Conservation (phyloP, 2,797 vertebrate species). For the Oreochromis mossambicus region DNA sequence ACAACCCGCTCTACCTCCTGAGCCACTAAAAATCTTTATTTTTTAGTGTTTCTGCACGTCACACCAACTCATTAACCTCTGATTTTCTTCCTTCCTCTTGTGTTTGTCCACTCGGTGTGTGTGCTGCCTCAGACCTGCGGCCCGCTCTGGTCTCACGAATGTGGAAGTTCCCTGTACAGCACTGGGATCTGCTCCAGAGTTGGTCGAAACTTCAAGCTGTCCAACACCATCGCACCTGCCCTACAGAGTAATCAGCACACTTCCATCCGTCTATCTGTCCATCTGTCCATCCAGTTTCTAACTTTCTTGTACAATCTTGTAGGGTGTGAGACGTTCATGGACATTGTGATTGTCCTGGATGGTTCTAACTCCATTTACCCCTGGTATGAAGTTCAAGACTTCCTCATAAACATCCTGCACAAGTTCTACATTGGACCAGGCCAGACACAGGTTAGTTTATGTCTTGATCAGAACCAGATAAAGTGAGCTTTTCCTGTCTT, state of each 20-base stretch:
- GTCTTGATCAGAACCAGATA: neutral
- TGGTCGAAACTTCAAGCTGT: slow-evolving; percentile 85
- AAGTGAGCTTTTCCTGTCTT: neutral
- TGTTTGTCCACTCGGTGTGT: neutral
- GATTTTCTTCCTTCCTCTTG: neutral
- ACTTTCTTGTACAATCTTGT: neutral
- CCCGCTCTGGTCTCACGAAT: slow-evolving; percentile 95
- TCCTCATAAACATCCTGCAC: slow-evolving; percentile 93
- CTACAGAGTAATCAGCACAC: slow-evolving; percentile 82
- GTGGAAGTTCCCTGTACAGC: slow-evolving; percentile 93
- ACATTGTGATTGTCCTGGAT: slow-evolving; percentile 94
- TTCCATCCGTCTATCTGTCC: neutral
- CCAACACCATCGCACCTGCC: slow-evolving; percentile 86
- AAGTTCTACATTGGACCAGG: slow-evolving; percentile 93
- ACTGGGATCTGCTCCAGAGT: slow-evolving; percentile 92
- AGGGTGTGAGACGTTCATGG: slow-evolving; percentile 98
- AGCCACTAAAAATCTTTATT: neutral
- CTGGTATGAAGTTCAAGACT: slow-evolving; percentile 94
- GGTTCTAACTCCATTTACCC: slow-evolving; percentile 98
- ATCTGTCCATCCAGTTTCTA: neutral
- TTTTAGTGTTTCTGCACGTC: neutral
- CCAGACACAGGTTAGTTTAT: slow-evolving; percentile 88
- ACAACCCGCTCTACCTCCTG: fast-evolving
- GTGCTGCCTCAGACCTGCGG: slow-evolving; percentile 83
- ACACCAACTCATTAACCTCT: neutral